Conservation (phyloP, 2,888 invertebrate species). For the Hoplodrina ambigua region DNA sequence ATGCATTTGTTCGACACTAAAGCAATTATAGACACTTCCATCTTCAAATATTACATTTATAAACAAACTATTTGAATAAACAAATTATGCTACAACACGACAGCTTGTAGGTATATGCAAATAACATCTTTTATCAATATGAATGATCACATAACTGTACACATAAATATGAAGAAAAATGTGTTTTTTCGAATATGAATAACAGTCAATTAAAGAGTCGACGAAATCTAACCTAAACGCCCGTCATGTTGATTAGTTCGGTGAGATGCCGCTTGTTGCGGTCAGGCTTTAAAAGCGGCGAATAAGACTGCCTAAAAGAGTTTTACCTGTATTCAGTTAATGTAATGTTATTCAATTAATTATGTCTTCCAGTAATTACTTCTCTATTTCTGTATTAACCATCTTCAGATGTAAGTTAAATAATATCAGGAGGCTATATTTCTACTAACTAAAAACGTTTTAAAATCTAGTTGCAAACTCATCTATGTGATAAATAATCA, state of each 20-base stretch:
- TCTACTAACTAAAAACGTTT: no score
- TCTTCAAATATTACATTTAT: conserved; percentile 36
- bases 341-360: no score
- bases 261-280: conserved; percentile 19
- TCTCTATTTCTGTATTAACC: no score
- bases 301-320: background rate
- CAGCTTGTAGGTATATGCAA: conserved; percentile 21
- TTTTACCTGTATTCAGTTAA: background rate
- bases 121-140: conserved; percentile 45
- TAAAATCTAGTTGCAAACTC: no score
- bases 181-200: conserved; percentile 52
- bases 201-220: conserved; percentile 54
- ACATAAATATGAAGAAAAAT: conserved; percentile 40
- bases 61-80: conserved; percentile 17
- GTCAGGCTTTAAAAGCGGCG: conserved; percentile 40
- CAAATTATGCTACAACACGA: conserved; percentile 33
- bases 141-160: conserved; percentile 57
- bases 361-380: no score
- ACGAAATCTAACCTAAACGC: conserved; percentile 41
- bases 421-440: no score
- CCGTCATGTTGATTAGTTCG: conserved; percentile 47
- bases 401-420: no score
- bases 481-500: no score
- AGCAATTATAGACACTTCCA: conserved; percentile 25
- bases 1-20: conserved; percentile 1